These are phyloP conservation scores for Malacosoma neustria DNA, from an alignment of 2,888 invertebrate species.

Conservation along the genomic window DNA sequence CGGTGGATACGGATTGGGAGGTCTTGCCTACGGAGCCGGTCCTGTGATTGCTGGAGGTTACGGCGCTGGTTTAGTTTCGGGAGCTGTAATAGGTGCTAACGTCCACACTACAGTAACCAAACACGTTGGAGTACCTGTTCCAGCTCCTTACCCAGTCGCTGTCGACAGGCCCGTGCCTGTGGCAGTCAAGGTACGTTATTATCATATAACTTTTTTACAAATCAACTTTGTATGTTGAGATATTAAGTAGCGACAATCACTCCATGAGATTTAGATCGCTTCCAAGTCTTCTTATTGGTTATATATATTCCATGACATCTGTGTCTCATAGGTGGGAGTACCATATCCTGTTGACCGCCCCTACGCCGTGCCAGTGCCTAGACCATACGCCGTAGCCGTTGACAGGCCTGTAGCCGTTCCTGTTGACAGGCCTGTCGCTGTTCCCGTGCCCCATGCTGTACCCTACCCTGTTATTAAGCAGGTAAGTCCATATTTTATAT, in stretches of 20 bases:
- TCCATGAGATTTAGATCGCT: too few relatives aligned
- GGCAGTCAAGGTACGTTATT: conserved; percentile 45
- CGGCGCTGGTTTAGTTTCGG: conserved; percentile 7
- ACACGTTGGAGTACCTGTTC: conserved; percentile 63
- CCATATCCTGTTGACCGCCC: conserved; percentile 66
- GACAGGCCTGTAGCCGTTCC: conserved; percentile 63
- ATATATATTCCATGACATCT: too few relatives aligned
- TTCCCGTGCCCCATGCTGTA: conserved; percentile 60
- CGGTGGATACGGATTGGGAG: conserved; percentile 3
- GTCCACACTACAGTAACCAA: conserved; percentile 67
- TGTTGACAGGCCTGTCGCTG: conserved; percentile 67
- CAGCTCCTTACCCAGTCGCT: conserved; percentile 63
- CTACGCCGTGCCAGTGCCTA: conserved; percentile 64
- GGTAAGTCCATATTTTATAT: too few relatives aligned
- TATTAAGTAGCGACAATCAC: too few relatives aligned
- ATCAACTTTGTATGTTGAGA: too few relatives aligned
- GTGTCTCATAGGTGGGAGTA: conserved; percentile 68
- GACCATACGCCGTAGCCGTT: conserved; percentile 65
- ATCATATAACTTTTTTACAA: conserved; percentile 2
- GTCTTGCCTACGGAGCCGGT: conserved; percentile 6
- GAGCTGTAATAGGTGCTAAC: conserved; percentile 54
- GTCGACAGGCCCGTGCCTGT: conserved; percentile 64
- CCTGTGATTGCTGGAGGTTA: conserved; percentile 11
- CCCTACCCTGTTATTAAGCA: conserved; percentile 61
- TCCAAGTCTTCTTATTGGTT: too few relatives aligned